Base-by-base conservation (phyloP, 2,797 vertebrate genomes). In the Monodelphis domestica region DNA sequence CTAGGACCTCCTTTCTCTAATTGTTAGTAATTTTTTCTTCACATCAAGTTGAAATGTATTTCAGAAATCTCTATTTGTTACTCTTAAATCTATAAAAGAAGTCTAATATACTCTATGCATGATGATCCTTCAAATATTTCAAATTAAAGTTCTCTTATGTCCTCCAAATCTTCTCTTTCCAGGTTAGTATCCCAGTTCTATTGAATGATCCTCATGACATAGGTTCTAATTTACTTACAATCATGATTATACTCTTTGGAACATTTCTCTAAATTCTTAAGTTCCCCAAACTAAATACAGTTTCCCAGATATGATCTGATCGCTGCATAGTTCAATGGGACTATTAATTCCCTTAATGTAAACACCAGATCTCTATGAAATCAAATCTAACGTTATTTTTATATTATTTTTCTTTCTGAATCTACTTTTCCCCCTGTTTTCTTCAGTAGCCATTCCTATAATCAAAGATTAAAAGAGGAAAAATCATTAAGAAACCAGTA, bases 151-250 rank as follows among this genome's bases (percentile, higher is more conserved):
- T 70, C 63, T 53, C 70, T 95, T 94, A 90, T 93, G 21, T 90
- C 54, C 30, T 11, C 45, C 53, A 90, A 92, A 78, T 29, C 26
- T 89, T 63, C 28, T 59, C 24, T 59, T 90, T 91, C 53, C 26
- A 89, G 87, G 55, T 88, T 91, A 87, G 84, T 3, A 88, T 57
- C 87, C 87, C 90, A 93, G 84, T 78, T 91, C 70, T 54, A 93
- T 92, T 1, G 87, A 87, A 84, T 14, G 50, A 93, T 89, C 63
- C 26, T 38, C 29, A 90, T 38, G 87, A 87, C 12, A 70, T 10
- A 24, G 87, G 2, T 92, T 96, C 57, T 63, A 92, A 9, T 78
- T 17, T 24, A 90, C 2, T 89, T 90, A 51, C 45, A 93, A 52
- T 38, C n/a, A 84, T 78, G 33, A n/a, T 92, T 94, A 93, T 28